Evolutionary conservation across 2,888 invertebrate genomes (phyloP), one percentile per base, ranked within the genome.

Genomic region (Eupithecia dodoneata): DNA sequence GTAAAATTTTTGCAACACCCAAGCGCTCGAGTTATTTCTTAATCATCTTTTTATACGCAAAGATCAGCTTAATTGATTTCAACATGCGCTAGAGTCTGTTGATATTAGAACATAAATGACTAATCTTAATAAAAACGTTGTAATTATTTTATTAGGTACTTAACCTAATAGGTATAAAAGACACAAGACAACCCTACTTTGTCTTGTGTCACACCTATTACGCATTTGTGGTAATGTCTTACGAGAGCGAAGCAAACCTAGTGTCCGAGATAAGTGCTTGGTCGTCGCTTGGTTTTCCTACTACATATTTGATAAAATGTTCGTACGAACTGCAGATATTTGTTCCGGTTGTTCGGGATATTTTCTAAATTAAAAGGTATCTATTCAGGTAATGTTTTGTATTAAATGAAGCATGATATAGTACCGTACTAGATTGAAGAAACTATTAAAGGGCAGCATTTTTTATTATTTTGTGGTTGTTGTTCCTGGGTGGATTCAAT

Each of bases 201-300:
- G 89, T 90, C 87, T 93, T 92, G 90, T 91, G 91, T 88, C 91
- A 91, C 87, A 88, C 84, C 86, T 85, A 92, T 94, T 93, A 93
- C 90, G 90, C 88, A 89, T 92, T 92, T 90, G 90, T 88, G 86
- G 91, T 90, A 91, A 93, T 91, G 89, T 90, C 88, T 91, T 90
- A 91, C 87, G 90, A 92, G 91, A 91, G 90, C 89, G 89, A 81
- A 89, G 88, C 88, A 83, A 90, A 89, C 85, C 82, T 74, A 87
- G 85, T 86, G 77, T 84, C 86, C 83, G 83, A 89, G 87, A 86
- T 89, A 89, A 90, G 65, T 76, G 74, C 76, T 76, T 76, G 74
- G 74, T 71, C 44, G 72, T 73, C 73, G 70, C 45, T 76, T 74
- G 66, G 41, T 87, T 84, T 83, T 81, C 82, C 83, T 83, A 81